A percentile compares a stretch with the other conserved stretches of the same genome.
Evolutionary conservation across 2,888 invertebrate genomes (phyloP).

Genomic region (Patella ulyssiponensis): DNA sequence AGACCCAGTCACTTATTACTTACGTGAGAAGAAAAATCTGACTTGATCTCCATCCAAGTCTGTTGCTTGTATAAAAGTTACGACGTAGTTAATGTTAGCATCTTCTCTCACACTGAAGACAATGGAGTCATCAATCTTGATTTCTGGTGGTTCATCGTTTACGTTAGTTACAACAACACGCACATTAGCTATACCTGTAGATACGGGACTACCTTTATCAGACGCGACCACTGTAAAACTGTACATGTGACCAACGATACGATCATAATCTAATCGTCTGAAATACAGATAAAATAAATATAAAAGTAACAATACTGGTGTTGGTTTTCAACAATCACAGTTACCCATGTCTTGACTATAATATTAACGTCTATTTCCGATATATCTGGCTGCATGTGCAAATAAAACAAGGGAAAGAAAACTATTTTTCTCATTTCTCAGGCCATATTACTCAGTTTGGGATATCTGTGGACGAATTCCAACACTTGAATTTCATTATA

Average conservation of each 20-base stretch:
- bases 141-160: conserved; percentile 92
- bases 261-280: conserved; percentile 69
- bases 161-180: conserved; percentile 97
- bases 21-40: conserved; percentile 80
- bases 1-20: conserved; percentile 28
- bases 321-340: too few species aligned
- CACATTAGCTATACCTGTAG: conserved; percentile 93
- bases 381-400: too few species aligned
- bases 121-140: conserved; percentile 46
- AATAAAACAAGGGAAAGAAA: too few species aligned
- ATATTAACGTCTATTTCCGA: too few species aligned
- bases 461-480: too few species aligned
- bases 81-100: conserved; percentile 81
- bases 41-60: conserved; percentile 98
- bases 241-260: conserved; percentile 75
- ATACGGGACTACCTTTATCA: conserved; percentile 93
- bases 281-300: conserved; percentile 19
- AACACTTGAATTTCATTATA: too few species aligned
- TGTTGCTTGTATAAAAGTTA: conserved; percentile 96
- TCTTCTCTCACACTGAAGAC: conserved; percentile 57
- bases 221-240: conserved; percentile 94
- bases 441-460: too few species aligned
- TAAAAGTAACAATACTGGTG: neutral
- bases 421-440: too few species aligned
- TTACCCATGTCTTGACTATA: too few species aligned